Evolutionary conservation across 2,113 vertebrate species (phyloP).

Genomic region (Centropus unirufus): DNA sequence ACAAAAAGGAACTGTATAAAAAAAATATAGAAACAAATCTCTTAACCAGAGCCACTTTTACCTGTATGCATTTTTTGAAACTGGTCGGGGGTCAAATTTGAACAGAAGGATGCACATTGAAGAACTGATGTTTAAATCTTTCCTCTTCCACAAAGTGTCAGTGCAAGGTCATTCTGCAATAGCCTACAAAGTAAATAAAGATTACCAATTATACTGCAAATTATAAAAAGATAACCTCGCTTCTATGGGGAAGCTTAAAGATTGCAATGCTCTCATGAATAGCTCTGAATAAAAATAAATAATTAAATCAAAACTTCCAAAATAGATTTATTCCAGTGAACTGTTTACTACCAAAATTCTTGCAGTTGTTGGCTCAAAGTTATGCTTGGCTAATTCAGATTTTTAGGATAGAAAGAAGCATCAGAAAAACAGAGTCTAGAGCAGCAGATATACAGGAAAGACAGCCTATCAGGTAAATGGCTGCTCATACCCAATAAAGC

Average conservation of each 20-base stretch:
- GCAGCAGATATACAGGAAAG: neutral
- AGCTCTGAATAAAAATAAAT: neutral
- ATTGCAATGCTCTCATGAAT: neutral
- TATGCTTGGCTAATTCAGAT: neutral
- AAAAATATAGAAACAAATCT: neutral
- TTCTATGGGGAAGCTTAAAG: neutral
- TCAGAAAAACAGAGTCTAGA: neutral
- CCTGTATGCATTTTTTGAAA: constrained; percentile 98
- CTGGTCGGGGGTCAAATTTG: constrained; percentile 94
- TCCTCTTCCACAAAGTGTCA: constrained; percentile 55
- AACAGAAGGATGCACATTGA: constrained; percentile 98
- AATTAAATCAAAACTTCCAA: neutral
- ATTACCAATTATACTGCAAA: neutral
- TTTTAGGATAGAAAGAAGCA: neutral
- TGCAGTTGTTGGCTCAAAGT: neutral
- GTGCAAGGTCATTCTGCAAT: constrained; percentile 58
- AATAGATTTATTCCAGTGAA: neutral
- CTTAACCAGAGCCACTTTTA: constrained; percentile 56
- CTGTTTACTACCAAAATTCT: neutral
- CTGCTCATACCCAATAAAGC: neutral
- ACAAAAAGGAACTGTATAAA: neutral
- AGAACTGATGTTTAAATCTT: constrained; percentile 47
- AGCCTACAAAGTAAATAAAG: constrained; percentile 72
- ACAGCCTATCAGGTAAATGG: neutral
- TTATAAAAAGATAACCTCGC: neutral